These are phyloP conservation scores for Halichondria panicea DNA, from an alignment of 37 sponge, comb jelly and placozoan genomes.

Conservation along the genomic window DNA sequence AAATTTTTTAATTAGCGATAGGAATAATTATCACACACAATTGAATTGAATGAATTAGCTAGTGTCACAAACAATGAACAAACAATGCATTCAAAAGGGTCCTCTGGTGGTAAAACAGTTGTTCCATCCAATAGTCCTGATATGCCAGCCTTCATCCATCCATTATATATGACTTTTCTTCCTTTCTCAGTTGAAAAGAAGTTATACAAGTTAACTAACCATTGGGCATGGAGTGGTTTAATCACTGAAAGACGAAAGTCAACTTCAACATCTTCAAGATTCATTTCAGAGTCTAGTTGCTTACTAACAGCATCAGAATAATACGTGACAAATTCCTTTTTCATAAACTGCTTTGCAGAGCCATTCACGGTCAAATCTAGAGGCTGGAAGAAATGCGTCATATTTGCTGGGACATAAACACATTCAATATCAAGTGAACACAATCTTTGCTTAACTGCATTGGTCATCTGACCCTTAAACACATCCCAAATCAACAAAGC, in stretches of 20 bases:
- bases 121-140: no score
- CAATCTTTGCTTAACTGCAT: slow-evolving; percentile 13
- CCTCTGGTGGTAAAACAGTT: no score
- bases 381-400: slow-evolving; percentile 62
- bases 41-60: no score
- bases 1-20: no score
- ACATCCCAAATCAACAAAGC: slow-evolving; percentile 46
- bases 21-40: no score
- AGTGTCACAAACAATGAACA: no score
- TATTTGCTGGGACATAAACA: slow-evolving; percentile 49
- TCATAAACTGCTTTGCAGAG: slow-evolving; percentile 26
- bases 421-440: slow-evolving; percentile 26
- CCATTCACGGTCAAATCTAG: slow-evolving; percentile 58
- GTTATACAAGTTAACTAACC: slow-evolving; percentile 47
- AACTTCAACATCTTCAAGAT: slow-evolving; percentile 50
- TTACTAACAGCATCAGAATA: slow-evolving; percentile 24
- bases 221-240: slow-evolving; percentile 51
- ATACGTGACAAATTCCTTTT: slow-evolving; percentile 31
- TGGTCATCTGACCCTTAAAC: slow-evolving; percentile 47
- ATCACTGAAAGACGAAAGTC: slow-evolving; percentile 22
- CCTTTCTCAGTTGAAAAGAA: slow-evolving; percentile 21
- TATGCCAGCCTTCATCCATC: no score
- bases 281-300: slow-evolving; percentile 30
- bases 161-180: slow-evolving; percentile 28
- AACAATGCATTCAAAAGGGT: no score